These are phyloP conservation scores for Drosophila lacertosa DNA, from an alignment of 1,140 invertebrate species.

Conservation along the genomic window DNA sequence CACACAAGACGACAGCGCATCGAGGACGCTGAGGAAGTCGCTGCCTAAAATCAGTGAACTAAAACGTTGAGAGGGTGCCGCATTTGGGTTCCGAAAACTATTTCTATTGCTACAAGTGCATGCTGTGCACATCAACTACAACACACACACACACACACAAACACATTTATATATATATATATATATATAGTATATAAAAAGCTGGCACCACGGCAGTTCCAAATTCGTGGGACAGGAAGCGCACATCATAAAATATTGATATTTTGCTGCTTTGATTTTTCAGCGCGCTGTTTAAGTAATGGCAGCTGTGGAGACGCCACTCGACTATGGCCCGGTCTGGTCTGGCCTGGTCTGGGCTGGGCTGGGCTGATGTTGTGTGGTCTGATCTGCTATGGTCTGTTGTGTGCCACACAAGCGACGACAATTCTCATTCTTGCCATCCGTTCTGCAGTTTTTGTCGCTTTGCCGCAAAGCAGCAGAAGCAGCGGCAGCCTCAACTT, in stretches of 20 bases:
- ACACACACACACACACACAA: not conserved
- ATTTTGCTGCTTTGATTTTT: constrained; percentile 80
- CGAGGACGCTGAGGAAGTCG: constrained; percentile 58
- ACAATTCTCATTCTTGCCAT: constrained; percentile 65
- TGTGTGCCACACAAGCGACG: constrained; percentile 37
- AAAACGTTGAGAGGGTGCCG: constrained; percentile 58
- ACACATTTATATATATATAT: not conserved
- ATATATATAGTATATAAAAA: constrained; percentile 17
- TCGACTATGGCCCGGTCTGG: constrained; percentile 1
- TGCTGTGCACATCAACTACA: constrained; percentile 46
- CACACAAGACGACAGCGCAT: constrained; percentile 52
- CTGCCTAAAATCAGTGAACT: constrained; percentile 79
- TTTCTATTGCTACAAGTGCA: constrained; percentile 69
- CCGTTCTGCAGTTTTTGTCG: constrained; percentile 58
- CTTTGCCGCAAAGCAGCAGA: constrained; percentile 13
- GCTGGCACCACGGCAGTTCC: constrained; percentile 35
- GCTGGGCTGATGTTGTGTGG: constrained; percentile 2
- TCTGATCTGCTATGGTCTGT: constrained; percentile 14
- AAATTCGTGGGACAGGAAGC: constrained; percentile 63
- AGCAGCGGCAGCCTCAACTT: constrained; percentile 34
- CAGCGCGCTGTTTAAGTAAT: constrained; percentile 76
- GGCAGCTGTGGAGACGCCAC: constrained; percentile 43
- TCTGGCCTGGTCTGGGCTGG: not conserved
- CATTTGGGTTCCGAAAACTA: constrained; percentile 22
- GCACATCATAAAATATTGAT: constrained; percentile 81